phyloP scores from a whole-genome alignment of 2,888 invertebrate species.

The Osmoderma eremita region DNA sequence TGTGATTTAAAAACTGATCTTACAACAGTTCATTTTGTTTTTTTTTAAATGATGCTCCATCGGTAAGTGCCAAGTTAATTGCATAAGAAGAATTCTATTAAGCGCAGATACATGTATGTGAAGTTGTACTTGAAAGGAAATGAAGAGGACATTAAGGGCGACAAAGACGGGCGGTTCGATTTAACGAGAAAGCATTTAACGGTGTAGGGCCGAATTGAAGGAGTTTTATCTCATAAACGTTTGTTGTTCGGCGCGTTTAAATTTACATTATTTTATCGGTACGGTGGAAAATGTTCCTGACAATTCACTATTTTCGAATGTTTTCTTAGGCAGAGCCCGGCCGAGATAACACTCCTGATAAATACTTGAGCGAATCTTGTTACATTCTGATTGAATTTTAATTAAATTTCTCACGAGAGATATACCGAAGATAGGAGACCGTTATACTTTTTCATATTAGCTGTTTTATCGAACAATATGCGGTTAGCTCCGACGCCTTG shows the following conservation, averaged over 20 bases:
- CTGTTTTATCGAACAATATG: slow-evolving; percentile 61
- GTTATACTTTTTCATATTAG: slow-evolving; percentile 64
- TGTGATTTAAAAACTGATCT: too few relatives aligned
- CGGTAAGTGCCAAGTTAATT: too few relatives aligned
- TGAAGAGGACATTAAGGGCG: too few relatives aligned
- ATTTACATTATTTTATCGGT: slow-evolving; percentile 55
- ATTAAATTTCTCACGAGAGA: slow-evolving; percentile 62
- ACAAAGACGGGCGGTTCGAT: too few relatives aligned
- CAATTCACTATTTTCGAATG: slow-evolving; percentile 64
- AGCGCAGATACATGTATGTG: too few relatives aligned
- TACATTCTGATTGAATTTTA: slow-evolving; percentile 65
- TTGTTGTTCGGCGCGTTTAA: slow-evolving; percentile 51
- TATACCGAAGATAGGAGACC: slow-evolving; percentile 60
- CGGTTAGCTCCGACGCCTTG: slow-evolving; percentile 61
- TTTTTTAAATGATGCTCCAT: too few relatives aligned
- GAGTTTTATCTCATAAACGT: slow-evolving; percentile 60
- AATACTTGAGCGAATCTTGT: slow-evolving; percentile 58
- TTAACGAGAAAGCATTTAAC: too few relatives aligned
- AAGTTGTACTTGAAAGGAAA: too few relatives aligned
- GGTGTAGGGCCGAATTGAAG: slow-evolving; percentile 45
- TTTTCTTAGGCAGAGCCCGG: slow-evolving; percentile 62
- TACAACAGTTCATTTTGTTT: too few relatives aligned
- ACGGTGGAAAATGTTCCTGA: slow-evolving; percentile 53
- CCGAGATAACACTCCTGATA: slow-evolving; percentile 62
- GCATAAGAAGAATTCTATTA: too few relatives aligned